Percentiles rank a stretch among this genome's conserved stretches.
phyloP scores from a whole-genome alignment of 2,797 vertebrate genomes.

The Gymnoscopelus braueri region DNA sequence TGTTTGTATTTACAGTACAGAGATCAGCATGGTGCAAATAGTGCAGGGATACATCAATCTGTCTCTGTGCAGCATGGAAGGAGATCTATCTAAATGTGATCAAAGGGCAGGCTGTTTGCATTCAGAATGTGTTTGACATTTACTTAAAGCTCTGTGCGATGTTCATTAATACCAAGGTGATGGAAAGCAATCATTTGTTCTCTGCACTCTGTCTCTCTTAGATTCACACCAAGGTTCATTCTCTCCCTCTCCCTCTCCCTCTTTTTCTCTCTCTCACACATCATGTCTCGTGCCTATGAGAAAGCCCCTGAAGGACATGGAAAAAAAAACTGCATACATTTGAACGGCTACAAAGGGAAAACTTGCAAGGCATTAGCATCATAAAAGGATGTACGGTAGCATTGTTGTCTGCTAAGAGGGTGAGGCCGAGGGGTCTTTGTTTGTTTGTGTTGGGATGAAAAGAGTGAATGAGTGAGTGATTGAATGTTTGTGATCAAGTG shows the following conservation, averaged over 20 bases:
- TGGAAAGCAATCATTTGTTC: not conserved
- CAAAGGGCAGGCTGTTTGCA: not conserved
- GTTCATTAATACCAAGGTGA: not conserved
- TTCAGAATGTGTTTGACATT: slow-evolving; percentile 1
- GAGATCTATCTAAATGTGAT: not conserved
- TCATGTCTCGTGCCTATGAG: slow-evolving; percentile 19
- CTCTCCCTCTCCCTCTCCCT: not conserved
- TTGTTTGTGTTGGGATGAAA: too few species aligned
- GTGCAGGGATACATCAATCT: not conserved
- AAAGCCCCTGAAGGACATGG: slow-evolving; percentile 45
- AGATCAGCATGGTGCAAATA: too few species aligned
- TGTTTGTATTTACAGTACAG: too few species aligned
- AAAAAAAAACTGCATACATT: slow-evolving; percentile 40
- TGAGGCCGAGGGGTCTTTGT: not conserved
- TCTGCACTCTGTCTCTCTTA: not conserved
- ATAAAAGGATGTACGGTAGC: slow-evolving; percentile 28
- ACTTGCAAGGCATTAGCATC: slow-evolving; percentile 28
- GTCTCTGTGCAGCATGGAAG: not conserved
- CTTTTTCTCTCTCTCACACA: slow-evolving; percentile 15
- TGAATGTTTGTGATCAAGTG: too few species aligned
- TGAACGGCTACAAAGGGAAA: slow-evolving; percentile 8
- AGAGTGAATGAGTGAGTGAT: too few species aligned
- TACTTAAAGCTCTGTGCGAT: not conserved
- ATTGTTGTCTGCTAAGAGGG: slow-evolving; percentile 21
- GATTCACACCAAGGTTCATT: not conserved